Evolutionary conservation across 2,888 invertebrate genomes (phyloP), one percentile per base, ranked within the genome.

Genomic region (Rhorus exstirpatorius): DNA sequence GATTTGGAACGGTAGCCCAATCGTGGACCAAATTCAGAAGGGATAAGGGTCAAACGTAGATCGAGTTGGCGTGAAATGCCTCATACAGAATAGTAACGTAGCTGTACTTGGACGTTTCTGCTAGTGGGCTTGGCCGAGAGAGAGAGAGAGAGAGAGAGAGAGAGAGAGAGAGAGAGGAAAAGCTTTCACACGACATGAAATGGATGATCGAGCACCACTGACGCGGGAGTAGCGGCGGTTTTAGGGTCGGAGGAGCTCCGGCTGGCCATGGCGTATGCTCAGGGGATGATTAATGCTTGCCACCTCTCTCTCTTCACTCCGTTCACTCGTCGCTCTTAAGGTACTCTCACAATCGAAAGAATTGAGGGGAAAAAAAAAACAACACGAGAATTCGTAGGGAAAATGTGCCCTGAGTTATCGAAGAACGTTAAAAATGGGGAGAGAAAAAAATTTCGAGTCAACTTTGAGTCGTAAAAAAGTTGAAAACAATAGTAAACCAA

Each of bases 171-270:
- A 61, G 61, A 21, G 61, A 21, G 41, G 65, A 53, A 51, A 71
- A 70, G 77, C 77, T 75, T 82, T 83, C 63, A 80, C 81, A 78
- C 79, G 85, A 82, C 85, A 83, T 74, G 83, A 78, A 80, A 82
- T 72, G 78, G 83, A 85, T 85, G 83, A 85, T 85, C 82, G 85
- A 85, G 85, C 83, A 85, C 85, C 83, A 83, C 85, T 83, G 85
- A 83, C 85, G 83, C 80, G 80, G 78, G 67, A 85, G 82, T 78
- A 82, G 75, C 82, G 82, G 83, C 68, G 85, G 85, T 85, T 83
- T 75, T 85, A 81, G 85, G 83, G 81, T 80, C 80, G 82, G 83
- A 78, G 83, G 51, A 63, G 55, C 14, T 55, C 78, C 78, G 83
- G 83, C 83, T 85, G 85, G 85, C 63, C 83, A 78, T 85, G 85